Base-by-base conservation (phyloP, 2,888 invertebrate species). In the Dastarcus helophoroides region DNA sequence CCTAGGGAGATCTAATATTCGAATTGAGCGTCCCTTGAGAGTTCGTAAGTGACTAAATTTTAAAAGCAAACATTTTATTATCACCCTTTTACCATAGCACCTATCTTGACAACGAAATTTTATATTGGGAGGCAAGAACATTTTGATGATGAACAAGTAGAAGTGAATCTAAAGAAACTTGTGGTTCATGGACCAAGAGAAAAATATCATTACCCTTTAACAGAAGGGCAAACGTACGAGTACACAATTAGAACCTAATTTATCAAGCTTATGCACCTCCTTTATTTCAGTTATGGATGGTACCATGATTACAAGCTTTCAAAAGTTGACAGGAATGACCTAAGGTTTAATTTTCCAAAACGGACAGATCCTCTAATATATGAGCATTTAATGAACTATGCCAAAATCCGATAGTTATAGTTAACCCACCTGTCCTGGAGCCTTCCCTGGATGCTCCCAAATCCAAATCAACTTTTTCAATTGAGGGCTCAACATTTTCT, bases 401-500 rank as follows among this genome's bases (percentile, higher is more conserved):
- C 43, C 22, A 55, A 53, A 48, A 56, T 57, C 31, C 45, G 56
- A 36, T 39, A 40, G 35, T 42, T 38, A 44, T 26, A 26, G 28
- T 33, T 32, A 30, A 38, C 49, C 55, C 55, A 86, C 86, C 86
- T 56, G 94, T 95, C 58, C 85, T 75, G 5, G 90, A 91, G 36
- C 74, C 89, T 61, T 93, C 89, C 41, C 85, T 70, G 39, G 79
- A 84, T 26, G 86, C 74, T 8, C 91, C 91, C 32, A 90, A 64
- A 58, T 91, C 84, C 16, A 73, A 65, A 28, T 88, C 84, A 31
- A 82, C 70, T 3, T 71, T 79, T 47, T 74, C 72, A 26, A 69
- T 62, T 22, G 64, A 64, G 21, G 61, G 65, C 35, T 71, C 71
- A 11, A 58, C 56, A 8, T 19, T 16, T 51, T 50, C 44, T 2